These are phyloP conservation scores for Drosophila obscura DNA, from an alignment of 1,140 invertebrate species.

Conservation along the genomic window DNA sequence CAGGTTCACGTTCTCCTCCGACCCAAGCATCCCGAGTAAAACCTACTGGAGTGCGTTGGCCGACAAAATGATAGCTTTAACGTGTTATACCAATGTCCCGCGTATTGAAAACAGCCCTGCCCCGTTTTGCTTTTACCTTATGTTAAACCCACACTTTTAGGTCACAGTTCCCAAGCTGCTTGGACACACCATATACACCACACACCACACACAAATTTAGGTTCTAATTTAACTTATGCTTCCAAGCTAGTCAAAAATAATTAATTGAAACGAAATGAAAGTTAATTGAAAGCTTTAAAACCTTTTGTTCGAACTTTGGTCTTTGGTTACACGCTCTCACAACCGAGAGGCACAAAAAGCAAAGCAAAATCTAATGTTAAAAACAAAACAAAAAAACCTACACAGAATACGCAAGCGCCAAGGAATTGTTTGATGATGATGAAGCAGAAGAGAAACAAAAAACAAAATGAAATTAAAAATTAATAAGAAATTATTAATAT, in stretches of 20 bases:
- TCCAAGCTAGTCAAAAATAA: conserved; percentile 64
- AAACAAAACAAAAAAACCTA: conserved; percentile 60
- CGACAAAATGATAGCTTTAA: conserved; percentile 74
- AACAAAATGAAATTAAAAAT: conserved; percentile 35
- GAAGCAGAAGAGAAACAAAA: conserved; percentile 5
- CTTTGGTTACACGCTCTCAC: conserved; percentile 11
- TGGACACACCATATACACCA: background rate
- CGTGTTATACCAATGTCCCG: conserved; percentile 73
- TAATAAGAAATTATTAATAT: conserved; percentile 55
- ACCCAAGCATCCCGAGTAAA: conserved; percentile 1
- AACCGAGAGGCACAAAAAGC: conserved; percentile 25
- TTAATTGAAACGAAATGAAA: conserved; percentile 36
- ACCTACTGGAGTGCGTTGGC: conserved; percentile 44
- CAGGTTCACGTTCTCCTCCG: too few relatives aligned
- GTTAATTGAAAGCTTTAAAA: conserved; percentile 60
- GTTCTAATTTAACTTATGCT: conserved; percentile 56
- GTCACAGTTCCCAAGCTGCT: conserved; percentile 11
- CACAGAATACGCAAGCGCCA: conserved; percentile 77
- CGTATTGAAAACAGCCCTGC: conserved; percentile 71
- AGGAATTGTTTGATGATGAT: conserved; percentile 78
- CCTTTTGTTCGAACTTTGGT: conserved; percentile 48
- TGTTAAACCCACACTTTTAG: conserved; percentile 30
- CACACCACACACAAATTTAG: conserved; percentile 28
- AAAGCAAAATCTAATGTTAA: conserved; percentile 64
- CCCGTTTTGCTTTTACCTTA: conserved; percentile 61